Conservation (phyloP, 2,888 invertebrate species). For the Augochlorella aurata region DNA sequence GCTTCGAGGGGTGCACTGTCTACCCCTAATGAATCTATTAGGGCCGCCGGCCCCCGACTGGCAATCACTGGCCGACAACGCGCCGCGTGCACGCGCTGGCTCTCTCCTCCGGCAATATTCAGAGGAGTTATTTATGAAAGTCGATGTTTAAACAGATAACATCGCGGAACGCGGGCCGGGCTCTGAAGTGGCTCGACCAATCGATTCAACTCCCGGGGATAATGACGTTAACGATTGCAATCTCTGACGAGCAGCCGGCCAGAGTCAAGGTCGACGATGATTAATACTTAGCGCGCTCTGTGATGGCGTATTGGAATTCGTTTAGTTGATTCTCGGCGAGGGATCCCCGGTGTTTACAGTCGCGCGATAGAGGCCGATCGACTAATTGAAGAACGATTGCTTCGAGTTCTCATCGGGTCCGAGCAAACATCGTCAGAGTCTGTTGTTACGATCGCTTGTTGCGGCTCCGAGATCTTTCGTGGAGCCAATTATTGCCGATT, state of each 20-base stretch:
- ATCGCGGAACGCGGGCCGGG: not conserved
- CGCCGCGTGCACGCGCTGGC: slow-evolving; percentile 60
- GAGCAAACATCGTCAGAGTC: not conserved
- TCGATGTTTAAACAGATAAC: slow-evolving; percentile 5
- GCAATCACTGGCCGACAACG: slow-evolving; percentile 74
- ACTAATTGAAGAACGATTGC: slow-evolving; percentile 20
- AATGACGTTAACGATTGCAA: slow-evolving; percentile 54
- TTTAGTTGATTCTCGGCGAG: slow-evolving; percentile 26
- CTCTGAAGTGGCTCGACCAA: slow-evolving; percentile 11
- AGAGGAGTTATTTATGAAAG: slow-evolving; percentile 27
- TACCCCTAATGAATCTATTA: slow-evolving; percentile 79
- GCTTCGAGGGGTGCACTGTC: slow-evolving; percentile 64
- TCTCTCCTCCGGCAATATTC: slow-evolving; percentile 50
- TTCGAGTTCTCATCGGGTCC: not conserved
- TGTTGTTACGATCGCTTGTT: not conserved
- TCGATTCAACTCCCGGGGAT: slow-evolving; percentile 49
- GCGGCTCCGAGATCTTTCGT: not conserved
- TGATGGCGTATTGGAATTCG: slow-evolving; percentile 37
- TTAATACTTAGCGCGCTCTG: slow-evolving; percentile 24
- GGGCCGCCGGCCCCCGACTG: slow-evolving; percentile 64
- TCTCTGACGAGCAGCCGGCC: slow-evolving; percentile 30
- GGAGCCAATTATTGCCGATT: no score
- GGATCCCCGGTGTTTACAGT: slow-evolving; percentile 19
- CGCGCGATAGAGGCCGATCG: not conserved
- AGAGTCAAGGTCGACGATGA: slow-evolving; percentile 47